Percentiles rank a stretch among this genome's conserved stretches.
phyloP scores from a whole-genome alignment of 2,888 invertebrate species.

The Apamea monoglypha region DNA sequence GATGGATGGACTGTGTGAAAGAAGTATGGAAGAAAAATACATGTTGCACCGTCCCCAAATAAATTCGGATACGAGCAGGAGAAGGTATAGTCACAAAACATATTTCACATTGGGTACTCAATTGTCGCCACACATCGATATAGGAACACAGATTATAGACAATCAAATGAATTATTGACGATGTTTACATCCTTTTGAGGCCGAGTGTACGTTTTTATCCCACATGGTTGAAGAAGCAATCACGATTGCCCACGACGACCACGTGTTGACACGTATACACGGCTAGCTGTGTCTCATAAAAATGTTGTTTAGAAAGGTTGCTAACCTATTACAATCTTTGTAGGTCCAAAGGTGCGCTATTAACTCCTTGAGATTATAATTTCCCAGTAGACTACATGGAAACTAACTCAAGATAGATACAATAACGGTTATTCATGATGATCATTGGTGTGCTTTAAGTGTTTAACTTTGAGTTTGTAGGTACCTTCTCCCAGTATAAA shows the following conservation, averaged over 20 bases:
- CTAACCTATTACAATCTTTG: slow-evolving; percentile 28
- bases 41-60: neutral
- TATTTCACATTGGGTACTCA: neutral
- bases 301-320: slow-evolving; percentile 34
- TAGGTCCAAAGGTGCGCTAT: slow-evolving; percentile 11
- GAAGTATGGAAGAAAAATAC: neutral
- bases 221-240: neutral
- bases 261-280: slow-evolving; percentile 17
- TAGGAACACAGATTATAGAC: neutral
- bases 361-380: slow-evolving; percentile 20
- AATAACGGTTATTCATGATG: neutral
- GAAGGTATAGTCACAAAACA: neutral
- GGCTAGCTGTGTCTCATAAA: slow-evolving; percentile 13
- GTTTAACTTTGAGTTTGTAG: neutral
- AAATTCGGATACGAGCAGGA: neutral
- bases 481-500: no score
- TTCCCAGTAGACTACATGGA: slow-evolving; percentile 1
- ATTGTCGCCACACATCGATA: neutral
- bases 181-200: neutral
- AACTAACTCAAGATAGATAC: slow-evolving; percentile 1
- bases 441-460: neutral
- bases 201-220: slow-evolving; percentile 19
- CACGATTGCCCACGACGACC: neutral
- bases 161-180: neutral
- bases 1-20: neutral